A percentile compares a stretch with the other conserved stretches of the same genome.
phyloP scores from a whole-genome alignment of 2,797 vertebrate genomes.

The Myotis myotis region DNA sequence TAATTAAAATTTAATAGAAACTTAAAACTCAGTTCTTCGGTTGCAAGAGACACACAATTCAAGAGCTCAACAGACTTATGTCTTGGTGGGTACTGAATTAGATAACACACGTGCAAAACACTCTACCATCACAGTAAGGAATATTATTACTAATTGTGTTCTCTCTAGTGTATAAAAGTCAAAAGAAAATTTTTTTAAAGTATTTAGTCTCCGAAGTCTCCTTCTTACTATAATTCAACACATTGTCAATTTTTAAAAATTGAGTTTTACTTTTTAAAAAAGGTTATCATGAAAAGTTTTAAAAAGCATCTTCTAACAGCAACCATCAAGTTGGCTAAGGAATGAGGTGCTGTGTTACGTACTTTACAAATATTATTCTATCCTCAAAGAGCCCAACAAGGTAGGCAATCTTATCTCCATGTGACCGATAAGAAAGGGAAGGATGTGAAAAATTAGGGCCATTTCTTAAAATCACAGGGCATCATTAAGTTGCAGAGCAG shows the following conservation, averaged over 20 bases:
- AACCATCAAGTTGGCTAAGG: background rate
- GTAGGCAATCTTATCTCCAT: background rate
- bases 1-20: constrained; percentile 4
- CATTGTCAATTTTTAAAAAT: background rate
- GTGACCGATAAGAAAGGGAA: constrained; percentile 44
- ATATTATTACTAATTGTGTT: background rate
- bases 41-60: background rate
- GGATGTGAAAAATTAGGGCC: background rate
- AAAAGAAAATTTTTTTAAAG: background rate
- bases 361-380: background rate
- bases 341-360: background rate
- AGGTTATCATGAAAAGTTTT: background rate
- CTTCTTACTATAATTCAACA: background rate
- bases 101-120: background rate
- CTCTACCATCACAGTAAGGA: background rate
- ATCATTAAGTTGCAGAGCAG: background rate
- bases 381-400: background rate
- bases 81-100: background rate
- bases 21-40: background rate
- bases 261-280: constrained; percentile 21
- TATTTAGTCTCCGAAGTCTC: background rate
- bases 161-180: background rate
- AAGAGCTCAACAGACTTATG: background rate
- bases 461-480: constrained; percentile 18
- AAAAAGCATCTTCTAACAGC: constrained; percentile 9